These are phyloP conservation scores for Bombus ignitus DNA, from an alignment of 1,140 invertebrate genomes.

Conservation along the genomic window DNA sequence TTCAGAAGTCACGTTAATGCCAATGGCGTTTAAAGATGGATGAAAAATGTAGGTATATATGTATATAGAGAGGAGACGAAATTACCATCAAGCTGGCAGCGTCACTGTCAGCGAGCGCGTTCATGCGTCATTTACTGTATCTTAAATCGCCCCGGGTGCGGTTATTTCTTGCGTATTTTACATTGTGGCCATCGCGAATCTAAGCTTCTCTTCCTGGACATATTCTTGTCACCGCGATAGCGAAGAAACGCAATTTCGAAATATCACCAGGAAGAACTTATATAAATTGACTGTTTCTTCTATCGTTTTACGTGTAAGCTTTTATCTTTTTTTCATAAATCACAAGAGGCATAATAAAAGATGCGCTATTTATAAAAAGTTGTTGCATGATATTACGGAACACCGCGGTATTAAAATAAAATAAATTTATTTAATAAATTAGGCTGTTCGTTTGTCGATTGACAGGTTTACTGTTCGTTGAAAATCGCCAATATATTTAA, in stretches of 20 bases:
- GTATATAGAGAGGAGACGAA: not conserved
- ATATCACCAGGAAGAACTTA: not conserved
- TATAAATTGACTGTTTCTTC: not conserved
- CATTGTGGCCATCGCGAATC: slow-evolving; percentile 4
- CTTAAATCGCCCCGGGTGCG: slow-evolving; percentile 47
- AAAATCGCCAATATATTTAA: not conserved
- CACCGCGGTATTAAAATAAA: not conserved
- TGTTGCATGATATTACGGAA: not conserved
- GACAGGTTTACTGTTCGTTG: not conserved
- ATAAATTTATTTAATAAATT: not conserved
- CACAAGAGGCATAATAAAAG: not conserved
- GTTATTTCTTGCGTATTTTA: slow-evolving; percentile 41
- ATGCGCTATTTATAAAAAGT: not conserved
- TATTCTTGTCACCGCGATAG: not conserved
- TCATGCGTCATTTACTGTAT: slow-evolving; percentile 49
- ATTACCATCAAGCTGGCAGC: slow-evolving; percentile 8
- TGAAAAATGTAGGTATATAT: slow-evolving; percentile 18
- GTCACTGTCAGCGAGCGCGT: slow-evolving; percentile 33
- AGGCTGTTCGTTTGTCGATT: not conserved
- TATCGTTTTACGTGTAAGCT: not conserved
- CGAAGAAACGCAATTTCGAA: slow-evolving; percentile 1
- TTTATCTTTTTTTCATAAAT: not conserved
- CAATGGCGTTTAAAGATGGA: slow-evolving; percentile 2
- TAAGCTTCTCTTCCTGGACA: slow-evolving; percentile 13
- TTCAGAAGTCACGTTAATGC: not conserved